Evolutionary conservation across 1,140 invertebrate genomes (phyloP).

Genomic region (Neodiprion fabricii): DNA sequence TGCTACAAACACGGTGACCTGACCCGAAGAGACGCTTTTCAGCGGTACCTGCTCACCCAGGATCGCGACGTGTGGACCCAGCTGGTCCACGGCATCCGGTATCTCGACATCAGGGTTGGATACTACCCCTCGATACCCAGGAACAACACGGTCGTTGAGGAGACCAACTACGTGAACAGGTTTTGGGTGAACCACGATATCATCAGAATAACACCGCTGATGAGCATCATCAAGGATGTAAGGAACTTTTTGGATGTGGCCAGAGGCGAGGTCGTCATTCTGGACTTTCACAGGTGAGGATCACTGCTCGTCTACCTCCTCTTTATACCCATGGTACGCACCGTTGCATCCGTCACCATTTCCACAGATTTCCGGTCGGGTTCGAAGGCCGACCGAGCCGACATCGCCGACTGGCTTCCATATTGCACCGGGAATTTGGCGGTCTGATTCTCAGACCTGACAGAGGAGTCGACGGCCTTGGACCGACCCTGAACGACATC

Average conservation of each 20-base stretch:
- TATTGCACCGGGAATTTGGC: conserved; percentile 70
- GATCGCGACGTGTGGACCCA: conserved; percentile 81
- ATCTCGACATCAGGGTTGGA: conserved; percentile 78
- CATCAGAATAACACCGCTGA: conserved; percentile 69
- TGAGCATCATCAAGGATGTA: conserved; percentile 68
- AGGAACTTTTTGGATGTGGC: conserved; percentile 68
- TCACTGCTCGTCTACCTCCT: not conserved
- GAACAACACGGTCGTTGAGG: conserved; percentile 36
- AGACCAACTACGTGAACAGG: conserved; percentile 55
- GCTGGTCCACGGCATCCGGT: conserved; percentile 80
- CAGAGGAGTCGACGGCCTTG: conserved; percentile 56
- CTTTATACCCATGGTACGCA: not conserved
- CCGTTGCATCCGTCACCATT: not conserved
- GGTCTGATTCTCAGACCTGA: conserved; percentile 60
- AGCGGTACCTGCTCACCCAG: conserved; percentile 69
- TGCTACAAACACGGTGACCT: conserved; percentile 62
- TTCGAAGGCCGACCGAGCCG: conserved; percentile 64
- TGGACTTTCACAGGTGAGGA: conserved; percentile 68
- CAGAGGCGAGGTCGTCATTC: conserved; percentile 70
- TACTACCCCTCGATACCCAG: conserved; percentile 56
- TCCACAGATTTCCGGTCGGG: conserved; percentile 71
- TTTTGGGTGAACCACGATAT: conserved; percentile 78
- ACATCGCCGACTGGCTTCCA: conserved; percentile 65
- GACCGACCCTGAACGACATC: conserved; percentile 69
- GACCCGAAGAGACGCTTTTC: conserved; percentile 51